A percentile compares a stretch with the other conserved stretches of the same genome.
Evolutionary conservation across 2,888 invertebrate species (phyloP).

Genomic region (Noctua janthe): DNA sequence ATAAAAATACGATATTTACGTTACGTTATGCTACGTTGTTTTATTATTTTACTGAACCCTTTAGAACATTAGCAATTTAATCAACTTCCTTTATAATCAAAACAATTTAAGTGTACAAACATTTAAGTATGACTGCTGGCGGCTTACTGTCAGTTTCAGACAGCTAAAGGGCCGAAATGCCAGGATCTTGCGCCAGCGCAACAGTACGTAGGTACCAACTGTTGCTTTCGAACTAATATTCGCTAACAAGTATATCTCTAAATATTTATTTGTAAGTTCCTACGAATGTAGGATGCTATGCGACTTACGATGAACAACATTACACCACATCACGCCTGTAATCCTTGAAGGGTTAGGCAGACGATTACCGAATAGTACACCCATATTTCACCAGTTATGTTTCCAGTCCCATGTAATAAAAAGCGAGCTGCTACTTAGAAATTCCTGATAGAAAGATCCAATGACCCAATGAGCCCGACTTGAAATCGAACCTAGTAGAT

Average conservation of each 20-base stretch:
- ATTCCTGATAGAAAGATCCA: not conserved
- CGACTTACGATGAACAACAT: not conserved
- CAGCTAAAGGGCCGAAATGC: slow-evolving; percentile 71
- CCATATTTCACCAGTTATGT: not conserved
- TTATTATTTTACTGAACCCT: not conserved
- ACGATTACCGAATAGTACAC: not conserved
- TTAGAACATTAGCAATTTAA: not conserved
- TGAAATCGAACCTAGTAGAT: not conserved
- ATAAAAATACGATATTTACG: not conserved
- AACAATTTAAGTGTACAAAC: slow-evolving; percentile 10
- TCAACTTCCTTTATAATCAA: slow-evolving; percentile 12
- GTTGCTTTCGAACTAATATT: slow-evolving; percentile 39
- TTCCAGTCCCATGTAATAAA: not conserved
- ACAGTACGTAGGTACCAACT: slow-evolving; percentile 25
- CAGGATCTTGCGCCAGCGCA: slow-evolving; percentile 73
- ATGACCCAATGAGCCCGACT: not conserved
- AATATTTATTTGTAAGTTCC: slow-evolving; percentile 15
- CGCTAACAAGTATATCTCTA: not conserved
- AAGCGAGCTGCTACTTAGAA: not conserved
- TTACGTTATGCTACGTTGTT: not conserved
- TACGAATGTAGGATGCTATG: slow-evolving; percentile 9
- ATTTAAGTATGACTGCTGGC: slow-evolving; percentile 33
- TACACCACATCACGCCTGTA: not conserved
- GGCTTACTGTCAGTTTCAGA: slow-evolving; percentile 53
- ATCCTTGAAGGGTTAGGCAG: not conserved